Percentiles rank a stretch among this genome's conserved stretches.
These are phyloP conservation scores for Felis catus DNA, from an alignment of 2,113 vertebrate genomes.

Conservation along the genomic window F.catus_Fca126_mat1.0 CM031412.1:41574001-41574500, in stretches of 20 bases:
- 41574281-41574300: background rate
- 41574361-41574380: background rate
- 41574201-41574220: background rate
- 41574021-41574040: background rate
- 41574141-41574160: background rate
- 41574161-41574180: background rate
- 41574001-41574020: background rate
- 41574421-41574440: background rate
- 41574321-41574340: background rate
- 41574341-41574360: background rate
- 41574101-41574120: background rate
- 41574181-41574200: background rate
- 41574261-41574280: background rate
- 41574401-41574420: background rate
- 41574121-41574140: background rate
- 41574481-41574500: background rate
- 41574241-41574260: background rate
- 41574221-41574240: background rate
- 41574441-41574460: background rate
- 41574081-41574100: background rate
- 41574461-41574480: accelerated
- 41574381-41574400: background rate
- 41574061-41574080: background rate
- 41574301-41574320: background rate
- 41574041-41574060: background rate